These are phyloP conservation scores for Athrips mouffetella DNA, from an alignment of 2,888 invertebrate genomes.

Conservation along the genomic window DNA sequence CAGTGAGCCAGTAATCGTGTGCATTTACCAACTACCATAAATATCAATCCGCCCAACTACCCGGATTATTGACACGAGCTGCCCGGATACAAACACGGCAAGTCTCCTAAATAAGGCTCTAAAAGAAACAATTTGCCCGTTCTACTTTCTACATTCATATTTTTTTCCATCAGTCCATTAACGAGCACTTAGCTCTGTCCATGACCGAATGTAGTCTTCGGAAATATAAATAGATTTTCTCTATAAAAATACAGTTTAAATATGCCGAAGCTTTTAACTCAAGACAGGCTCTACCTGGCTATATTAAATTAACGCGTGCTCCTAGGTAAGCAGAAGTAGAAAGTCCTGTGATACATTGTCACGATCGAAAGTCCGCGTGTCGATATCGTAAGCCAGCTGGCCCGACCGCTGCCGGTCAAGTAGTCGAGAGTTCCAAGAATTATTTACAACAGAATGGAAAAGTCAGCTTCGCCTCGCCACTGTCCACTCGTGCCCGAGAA, in stretches of 20 bases:
- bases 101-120: background rate
- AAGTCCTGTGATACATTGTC: conserved; percentile 6
- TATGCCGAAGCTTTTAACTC: too few species aligned
- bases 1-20: background rate
- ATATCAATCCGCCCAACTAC: conserved; percentile 12
- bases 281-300: too few species aligned
- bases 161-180: background rate
- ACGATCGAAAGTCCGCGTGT: background rate
- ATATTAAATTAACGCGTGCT: too few species aligned
- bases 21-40: conserved; percentile 9
- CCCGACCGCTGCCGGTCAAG: background rate
- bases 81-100: background rate
- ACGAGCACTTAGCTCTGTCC: background rate
- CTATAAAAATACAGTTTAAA: too few species aligned
- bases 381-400: background rate
- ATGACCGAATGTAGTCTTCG: too few species aligned
- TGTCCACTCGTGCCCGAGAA: too few species aligned
- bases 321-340: background rate
- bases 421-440: background rate
- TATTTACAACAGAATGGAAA: background rate
- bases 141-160: background rate
- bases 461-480: background rate
- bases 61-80: background rate
- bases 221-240: too few species aligned
- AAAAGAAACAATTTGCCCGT: too few species aligned